Evolutionary conservation across 2,113 vertebrate genomes (phyloP).

Genomic region (Urocolius indicus): DNA sequence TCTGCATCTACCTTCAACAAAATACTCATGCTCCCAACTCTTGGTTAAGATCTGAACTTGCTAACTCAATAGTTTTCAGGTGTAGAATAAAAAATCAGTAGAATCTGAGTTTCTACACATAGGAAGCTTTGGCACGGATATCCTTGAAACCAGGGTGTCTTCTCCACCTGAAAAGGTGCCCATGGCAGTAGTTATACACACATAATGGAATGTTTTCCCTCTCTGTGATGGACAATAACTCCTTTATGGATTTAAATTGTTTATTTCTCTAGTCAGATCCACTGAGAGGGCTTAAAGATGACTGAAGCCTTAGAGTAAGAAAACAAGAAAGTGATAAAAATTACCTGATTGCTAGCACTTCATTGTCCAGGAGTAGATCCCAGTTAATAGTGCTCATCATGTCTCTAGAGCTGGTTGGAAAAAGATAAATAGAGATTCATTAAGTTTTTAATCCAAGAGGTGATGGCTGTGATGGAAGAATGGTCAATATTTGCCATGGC

Average conservation of each 20-base stretch:
- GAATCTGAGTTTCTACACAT: rapidly evolving
- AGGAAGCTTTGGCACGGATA: background rate
- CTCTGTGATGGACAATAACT: background rate
- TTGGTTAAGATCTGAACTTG: background rate
- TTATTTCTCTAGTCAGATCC: background rate
- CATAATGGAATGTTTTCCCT: background rate
- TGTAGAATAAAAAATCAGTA: background rate
- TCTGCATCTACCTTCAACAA: background rate
- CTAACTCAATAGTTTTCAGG: background rate
- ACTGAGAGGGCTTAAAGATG: background rate
- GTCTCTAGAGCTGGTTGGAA: background rate
- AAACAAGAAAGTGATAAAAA: background rate
- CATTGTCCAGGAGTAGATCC: background rate
- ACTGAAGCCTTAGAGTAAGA: background rate
- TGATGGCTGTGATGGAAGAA: background rate
- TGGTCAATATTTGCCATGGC: background rate
- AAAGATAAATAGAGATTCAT: background rate
- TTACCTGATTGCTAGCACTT: background rate
- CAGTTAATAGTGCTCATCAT: background rate
- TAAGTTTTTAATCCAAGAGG: background rate
- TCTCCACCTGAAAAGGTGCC: background rate
- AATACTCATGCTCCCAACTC: background rate
- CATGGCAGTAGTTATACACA: rapidly evolving
- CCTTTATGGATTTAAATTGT: background rate
- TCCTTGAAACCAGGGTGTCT: background rate